Evolutionary conservation across 2,888 invertebrate species (phyloP).

Genomic region (Epistrophe grossulariae): DNA sequence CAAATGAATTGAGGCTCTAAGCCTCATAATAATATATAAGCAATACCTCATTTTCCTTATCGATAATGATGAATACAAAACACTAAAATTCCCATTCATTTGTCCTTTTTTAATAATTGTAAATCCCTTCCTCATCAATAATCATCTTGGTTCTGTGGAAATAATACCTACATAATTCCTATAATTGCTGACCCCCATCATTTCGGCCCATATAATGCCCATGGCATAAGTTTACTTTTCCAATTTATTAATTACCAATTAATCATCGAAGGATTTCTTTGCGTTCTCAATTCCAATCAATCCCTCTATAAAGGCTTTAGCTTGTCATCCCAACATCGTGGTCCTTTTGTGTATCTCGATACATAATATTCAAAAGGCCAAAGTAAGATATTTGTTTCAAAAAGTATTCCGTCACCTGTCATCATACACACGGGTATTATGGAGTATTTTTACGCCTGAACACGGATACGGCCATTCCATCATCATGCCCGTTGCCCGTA

Average conservation of each 20-base stretch:
- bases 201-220: slow-evolving; percentile 1
- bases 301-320: slow-evolving; percentile 50
- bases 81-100: slow-evolving; percentile 14
- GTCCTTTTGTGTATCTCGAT: background rate
- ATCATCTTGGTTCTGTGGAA: slow-evolving; percentile 46
- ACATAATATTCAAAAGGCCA: slow-evolving; percentile 19
- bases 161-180: slow-evolving; percentile 39
- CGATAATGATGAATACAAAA: slow-evolving; percentile 31
- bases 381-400: slow-evolving; percentile 22
- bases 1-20: slow-evolving; percentile 2
- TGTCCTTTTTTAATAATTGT: slow-evolving; percentile 25
- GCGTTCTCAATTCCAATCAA: slow-evolving; percentile 56
- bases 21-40: background rate
- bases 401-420: slow-evolving; percentile 62
- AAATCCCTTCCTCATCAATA: slow-evolving; percentile 60
- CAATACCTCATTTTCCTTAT: slow-evolving; percentile 15
- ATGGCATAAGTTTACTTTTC: slow-evolving; percentile 67
- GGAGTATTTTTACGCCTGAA: slow-evolving; percentile 55
- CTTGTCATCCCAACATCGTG: slow-evolving; percentile 29
- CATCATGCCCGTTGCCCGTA: slow-evolving; percentile 41
- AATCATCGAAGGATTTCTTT: slow-evolving; percentile 72
- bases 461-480: slow-evolving; percentile 23
- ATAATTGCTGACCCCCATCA: slow-evolving; percentile 66
- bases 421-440: slow-evolving; percentile 69
- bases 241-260: slow-evolving; percentile 75